These are phyloP conservation scores for Etheostoma spectabile DNA, from an alignment of 2,113 vertebrate genomes.

Conservation along the genomic window DNA sequence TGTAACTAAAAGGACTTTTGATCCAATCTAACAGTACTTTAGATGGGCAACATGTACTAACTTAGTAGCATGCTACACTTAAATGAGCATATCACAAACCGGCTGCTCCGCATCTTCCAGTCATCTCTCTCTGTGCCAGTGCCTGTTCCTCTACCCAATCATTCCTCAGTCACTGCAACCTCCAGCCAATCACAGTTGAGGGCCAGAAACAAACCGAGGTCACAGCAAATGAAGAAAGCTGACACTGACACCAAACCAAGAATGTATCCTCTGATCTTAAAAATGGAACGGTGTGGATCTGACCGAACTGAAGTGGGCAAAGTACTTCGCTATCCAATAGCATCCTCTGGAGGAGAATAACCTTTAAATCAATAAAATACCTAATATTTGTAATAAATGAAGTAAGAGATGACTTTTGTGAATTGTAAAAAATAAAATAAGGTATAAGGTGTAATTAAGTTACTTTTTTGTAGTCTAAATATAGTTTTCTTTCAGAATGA, in stretches of 20 bases:
- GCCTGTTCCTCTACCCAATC: conserved; percentile 54
- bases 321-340: neutral
- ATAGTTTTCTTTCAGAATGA: neutral
- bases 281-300: conserved; percentile 2
- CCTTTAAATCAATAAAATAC: neutral
- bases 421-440: neutral
- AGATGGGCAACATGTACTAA: neutral
- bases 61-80: neutral
- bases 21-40: neutral
- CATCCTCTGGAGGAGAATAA: conserved; percentile 42
- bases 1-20: neutral
- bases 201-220: conserved; percentile 42
- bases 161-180: conserved; percentile 72
- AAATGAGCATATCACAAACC: neutral
- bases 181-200: conserved; percentile 23
- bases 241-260: conserved; percentile 44
- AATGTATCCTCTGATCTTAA: neutral
- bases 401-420: neutral
- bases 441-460: neutral
- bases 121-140: conserved; percentile 66
- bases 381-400: neutral
- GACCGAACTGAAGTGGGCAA: neutral
- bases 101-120: conserved; percentile 28
- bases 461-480: neutral
- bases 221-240: conserved; percentile 67